Evolutionary conservation across 2,113 vertebrate genomes (phyloP).

Genomic region (Narcine bancroftii): DNA sequence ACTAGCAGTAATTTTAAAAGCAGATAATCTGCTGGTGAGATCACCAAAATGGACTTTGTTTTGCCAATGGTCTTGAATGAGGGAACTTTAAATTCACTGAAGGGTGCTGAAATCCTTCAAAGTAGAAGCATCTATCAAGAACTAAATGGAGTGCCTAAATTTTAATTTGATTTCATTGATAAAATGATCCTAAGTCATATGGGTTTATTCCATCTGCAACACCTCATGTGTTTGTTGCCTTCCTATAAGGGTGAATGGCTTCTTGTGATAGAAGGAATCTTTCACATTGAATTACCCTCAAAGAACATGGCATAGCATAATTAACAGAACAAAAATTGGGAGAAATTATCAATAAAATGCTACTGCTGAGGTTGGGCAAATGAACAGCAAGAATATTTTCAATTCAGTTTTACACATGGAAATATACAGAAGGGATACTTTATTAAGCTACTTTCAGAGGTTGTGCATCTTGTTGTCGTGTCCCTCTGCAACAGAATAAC

Average conservation of each 20-base stretch:
- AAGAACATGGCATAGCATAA: background rate
- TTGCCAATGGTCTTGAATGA: background rate
- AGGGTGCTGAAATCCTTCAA: background rate
- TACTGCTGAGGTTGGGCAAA: background rate
- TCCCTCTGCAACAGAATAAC: too few relatives aligned
- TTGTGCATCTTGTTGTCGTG: background rate
- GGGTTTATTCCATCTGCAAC: background rate
- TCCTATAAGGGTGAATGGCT: background rate
- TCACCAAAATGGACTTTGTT: background rate
- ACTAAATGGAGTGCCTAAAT: background rate
- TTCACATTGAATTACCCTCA: background rate
- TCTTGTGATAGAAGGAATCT: too few relatives aligned
- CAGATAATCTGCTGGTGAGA: background rate
- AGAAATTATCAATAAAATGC: background rate
- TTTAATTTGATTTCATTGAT: background rate
- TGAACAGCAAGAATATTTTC: background rate
- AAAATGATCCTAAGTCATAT: background rate
- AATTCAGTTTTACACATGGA: background rate
- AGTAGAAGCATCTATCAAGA: background rate
- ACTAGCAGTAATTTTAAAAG: background rate
- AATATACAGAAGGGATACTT: background rate
- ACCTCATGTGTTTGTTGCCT: background rate
- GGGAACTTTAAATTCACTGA: background rate
- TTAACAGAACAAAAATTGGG: background rate
- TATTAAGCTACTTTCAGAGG: background rate